Evolutionary conservation across 2,888 invertebrate genomes (phyloP), one percentile per base, ranked within the genome.

Genomic region (Drosophila limbata): DNA sequence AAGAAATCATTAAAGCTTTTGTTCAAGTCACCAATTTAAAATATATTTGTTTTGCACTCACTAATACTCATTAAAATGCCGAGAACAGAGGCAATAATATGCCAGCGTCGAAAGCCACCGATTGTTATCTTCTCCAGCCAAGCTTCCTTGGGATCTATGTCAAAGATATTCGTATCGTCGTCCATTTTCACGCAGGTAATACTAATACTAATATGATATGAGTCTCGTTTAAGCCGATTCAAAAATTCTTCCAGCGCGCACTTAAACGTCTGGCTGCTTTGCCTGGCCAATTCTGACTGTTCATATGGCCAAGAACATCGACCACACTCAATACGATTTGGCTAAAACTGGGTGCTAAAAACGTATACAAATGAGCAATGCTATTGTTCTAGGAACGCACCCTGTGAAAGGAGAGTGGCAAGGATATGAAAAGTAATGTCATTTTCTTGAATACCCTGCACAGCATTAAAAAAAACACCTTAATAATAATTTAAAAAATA

Each of bases 51-150:
- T 21, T 19, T n/a, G 11, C 19, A 76, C 81, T 71, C 56, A 96
- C 96, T 94, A 70, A 96, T 86, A 66, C 94, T 92, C 52, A 95
- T 93, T 67, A 95, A 89, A 56, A 94, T 94, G 51, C 95, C 95
- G 64, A 95, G 93, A 86, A 95, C 94, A 70, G 96, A 93, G 90
- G 96, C 95, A 89, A 96, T 94, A 62, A 96, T 93, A 91, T 97
- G 97, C 97, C 97, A 97, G 56, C 96, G 94, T 73, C 96, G 94
- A 87, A 97, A 94, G 28, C 95, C 95, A 59, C 95, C 95, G 44
- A 95, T 92, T 31, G 95, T 94, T 63, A 94, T 93, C 75, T 93
- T 94, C 91, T 97, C 97, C 64, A 97, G 94, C 96, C 96, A 96
- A 81, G 95, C 94, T 52, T 95, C 94, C 81, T 94, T 94, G 52